Evolutionary conservation across 1,140 invertebrate species (phyloP), one percentile per base, ranked within the genome.

Genomic region (Microvelia longipes): DNA sequence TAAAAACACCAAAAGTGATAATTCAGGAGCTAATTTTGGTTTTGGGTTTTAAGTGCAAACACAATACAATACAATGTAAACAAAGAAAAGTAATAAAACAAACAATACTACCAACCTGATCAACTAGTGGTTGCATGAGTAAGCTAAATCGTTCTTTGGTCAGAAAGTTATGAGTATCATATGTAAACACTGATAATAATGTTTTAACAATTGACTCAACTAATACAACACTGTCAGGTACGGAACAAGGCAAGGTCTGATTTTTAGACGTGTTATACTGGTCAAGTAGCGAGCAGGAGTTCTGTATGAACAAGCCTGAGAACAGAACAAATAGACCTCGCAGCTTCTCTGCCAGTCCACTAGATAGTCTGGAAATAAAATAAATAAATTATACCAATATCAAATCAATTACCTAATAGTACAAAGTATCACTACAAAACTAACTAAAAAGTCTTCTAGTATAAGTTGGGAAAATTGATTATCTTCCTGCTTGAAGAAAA

Each of bases 271-370:
- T 69, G 73, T 83, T 82, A 68, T 81, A 82, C 50, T 71, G 74
- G 30, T 80, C 79, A 26, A 97, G 77, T 1, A 92, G 76, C 1
- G 85, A 79, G 0, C 90, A 87, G 0, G 90, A 87, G 77, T 94
- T 89, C 75, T 88, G 87, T 0, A 96, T 80, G 73, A 96, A 89
- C 75, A 92, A 88, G 2, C 88, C 88, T 66, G 93, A 92, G 78
- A 97, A 96, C 28, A 94, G 79, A 1, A 92, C 87, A 78, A 97
- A 98, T 0, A 98, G 80, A 27, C 90, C 90, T 78, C 94, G 92
- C 11, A 98, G 79, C 67, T 86, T 86, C 66, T 91, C 87, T 0
- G 92, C 91, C 69, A 96, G 86, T 27, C 84, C 86, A 68, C 83
- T 85, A 63, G 89, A 89, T 29, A 94, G 77, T 76, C 88, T 86